Base-by-base conservation (phyloP, 1,140 invertebrate species). In the Sminthurinus signatus region DNA sequence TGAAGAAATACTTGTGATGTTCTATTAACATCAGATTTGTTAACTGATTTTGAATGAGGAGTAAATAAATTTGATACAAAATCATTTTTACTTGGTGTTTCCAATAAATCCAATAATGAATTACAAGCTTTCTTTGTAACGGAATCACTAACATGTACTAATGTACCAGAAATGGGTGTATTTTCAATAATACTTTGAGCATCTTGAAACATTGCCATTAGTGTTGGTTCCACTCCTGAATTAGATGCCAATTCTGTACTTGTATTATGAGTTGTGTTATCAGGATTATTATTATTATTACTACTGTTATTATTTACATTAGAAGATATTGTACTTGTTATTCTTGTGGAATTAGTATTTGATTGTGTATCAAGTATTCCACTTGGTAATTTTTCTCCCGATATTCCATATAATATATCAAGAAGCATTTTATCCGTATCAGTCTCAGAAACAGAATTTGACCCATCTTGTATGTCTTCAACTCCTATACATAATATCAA, bases 141-240 rank as follows among this genome's bases (percentile, higher is more conserved):
- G 3, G 54, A 46, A 25, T 63, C 61, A 29, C 29, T 28, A 21
- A 19, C 42, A 2, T 28, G 39, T 3, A 43, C 54, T 48, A 46
- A 48, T 29, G 61, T 43, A 21, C 52, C 52, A 42, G 54, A 27
- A 32, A 31, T 56, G 15, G 52, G 28, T 4, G 54, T 56, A 21
- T 39, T n/a, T n/a, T 19, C 52, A 8, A 63, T 63, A 8, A 56
- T 48, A 57, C 54, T 63, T 48, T 63, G 52, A 48, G 61, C 61
- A 46, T 63, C 51, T 46, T 56, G 54, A 50, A 63, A 63, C 42
- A 63, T 43, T 1, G 51, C 32, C 21, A 56, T 56, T n/a, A 63
- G 31, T 17, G 56, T 36, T n/a, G 54, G 51, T 10, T 62, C 60
- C 10, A 62, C 51, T 5, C 31, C 46, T 0, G 48, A 27, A 48